Base-by-base conservation (phyloP, 2,888 invertebrate genomes). In the Meghimatium bilineatum region DNA sequence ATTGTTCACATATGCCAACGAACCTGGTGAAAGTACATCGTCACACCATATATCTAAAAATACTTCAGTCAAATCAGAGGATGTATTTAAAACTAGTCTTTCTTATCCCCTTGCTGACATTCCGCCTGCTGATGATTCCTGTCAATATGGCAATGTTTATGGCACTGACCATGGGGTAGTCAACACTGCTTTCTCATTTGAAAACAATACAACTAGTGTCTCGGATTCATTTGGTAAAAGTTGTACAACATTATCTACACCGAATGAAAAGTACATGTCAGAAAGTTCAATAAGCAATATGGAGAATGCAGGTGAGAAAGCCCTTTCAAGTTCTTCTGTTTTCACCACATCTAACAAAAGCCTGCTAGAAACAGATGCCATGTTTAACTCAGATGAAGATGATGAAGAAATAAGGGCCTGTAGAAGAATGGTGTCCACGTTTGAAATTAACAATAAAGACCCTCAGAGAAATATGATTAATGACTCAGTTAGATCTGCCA, bases 391-490 rank as follows among this genome's bases (percentile, higher is more conserved):
- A 17, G 80, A 80, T n/a, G 84, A 84, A 32, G 80, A 84, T 0
- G 80, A 84, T 1, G 80, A 84, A 10, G 76, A 84, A 29, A 52
- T 80, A 17, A 52, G 63, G 8, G 56, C 56, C 44, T n/a, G 56
- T 14, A 10, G 56, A 38, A 20, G 63, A 26, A 17, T 69, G 12
- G 67, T 80, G 20, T 76, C 80, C 36, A 8, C 80, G 14, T 84
- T 84, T 66, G 67, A 84, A 49, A 80, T 84, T 71, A 80, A 84
- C 63, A 84, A 84, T 69, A 80, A 75, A 69, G 84, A 84, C 32
- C 84, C 84, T 71, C 84, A 84, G 49, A 84, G 77, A 49, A 84
- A 77, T 63, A 84, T 84, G 84, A 80, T 84, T 32, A 84, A 71
- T 71, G 84, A 84, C 34, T 84, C 84, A 1, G 80, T 84, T 36